A percentile compares a stretch with the other conserved stretches of the same genome.
phyloP scores from a whole-genome alignment of 2,113 vertebrate genomes.

The Syrrhaptes paradoxus region DNA sequence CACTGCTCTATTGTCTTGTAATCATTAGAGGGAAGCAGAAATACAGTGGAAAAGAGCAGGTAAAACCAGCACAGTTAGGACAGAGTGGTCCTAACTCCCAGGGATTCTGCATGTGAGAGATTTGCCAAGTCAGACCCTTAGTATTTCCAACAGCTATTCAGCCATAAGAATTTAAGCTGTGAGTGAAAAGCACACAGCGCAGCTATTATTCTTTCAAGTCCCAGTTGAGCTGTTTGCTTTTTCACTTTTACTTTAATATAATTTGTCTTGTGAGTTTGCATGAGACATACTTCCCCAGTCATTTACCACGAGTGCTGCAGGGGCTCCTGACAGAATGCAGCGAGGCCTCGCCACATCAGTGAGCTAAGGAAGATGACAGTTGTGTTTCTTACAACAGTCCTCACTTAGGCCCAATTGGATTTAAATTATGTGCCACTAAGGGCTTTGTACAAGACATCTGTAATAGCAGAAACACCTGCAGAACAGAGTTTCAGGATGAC shows the following conservation, averaged over 20 bases:
- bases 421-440: neutral
- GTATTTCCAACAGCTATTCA: neutral
- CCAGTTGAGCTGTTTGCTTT: neutral
- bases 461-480: constrained; percentile 7
- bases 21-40: neutral
- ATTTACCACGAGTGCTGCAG: neutral
- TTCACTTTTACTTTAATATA: constrained; percentile 36
- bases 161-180: neutral
- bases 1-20: neutral
- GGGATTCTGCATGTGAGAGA: neutral
- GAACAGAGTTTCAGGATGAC: constrained; percentile 5
- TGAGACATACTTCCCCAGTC: neutral
- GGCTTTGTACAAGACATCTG: constrained; percentile 5
- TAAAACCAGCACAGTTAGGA: neutral
- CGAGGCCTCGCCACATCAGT: neutral
- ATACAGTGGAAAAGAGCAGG: neutral
- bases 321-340: neutral
- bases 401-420: neutral
- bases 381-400: neutral
- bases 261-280: constrained; percentile 18
- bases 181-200: neutral
- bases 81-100: neutral
- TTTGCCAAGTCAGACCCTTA: neutral
- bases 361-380: neutral
- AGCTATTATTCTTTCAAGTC: constrained; percentile 14